Base-by-base conservation (phyloP, 23 tunicate species). In the Trididemnum miniatum region DNA sequence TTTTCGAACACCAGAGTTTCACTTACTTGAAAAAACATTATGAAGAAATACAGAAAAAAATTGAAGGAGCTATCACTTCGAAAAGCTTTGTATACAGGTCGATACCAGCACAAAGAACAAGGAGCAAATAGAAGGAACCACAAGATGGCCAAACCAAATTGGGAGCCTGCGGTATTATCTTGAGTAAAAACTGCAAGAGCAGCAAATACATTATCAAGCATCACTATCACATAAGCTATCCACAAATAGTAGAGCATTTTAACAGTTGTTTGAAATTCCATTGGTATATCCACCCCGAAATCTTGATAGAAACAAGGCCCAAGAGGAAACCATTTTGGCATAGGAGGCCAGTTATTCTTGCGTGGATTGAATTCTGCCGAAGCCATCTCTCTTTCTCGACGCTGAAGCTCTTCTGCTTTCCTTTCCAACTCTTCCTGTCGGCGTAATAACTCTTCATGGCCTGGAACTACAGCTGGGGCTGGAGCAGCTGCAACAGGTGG, bases 251-350 rank as follows among this genome's bases (percentile, higher is more conserved):
- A 95, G 23, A 90, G 69, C 87, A 81, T 54, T 65, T 90, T 90
- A 30, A 95, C 85, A 2, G 86, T 87, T 40, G 84, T 59, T 51
- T 95, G 99, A 72, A 90, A 95, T 50, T 90, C 96, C 0, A 35
- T 34, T 9, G 99, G 99, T 31, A 95, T 95, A 59, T 95, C 99
- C 26, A 95, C 88, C 9, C 89, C 24, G 65, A 95, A 89, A 81
- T 95, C 99, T 65, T 95, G 99, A 78, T 91, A 95, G 65, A 95
- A 95, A 76, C 99, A 95, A 9, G 99, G 99, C 15, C 89, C 83
- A 23, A 91, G 38, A 1, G 96, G 96, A 86, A 84, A 95, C 92
- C 96, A 91, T 35, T 73, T 86, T 50, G 99, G 99, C 34, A 95
- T 25, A 33, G 99, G 99, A 37, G 99, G 99, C 99, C 99, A 95